Percentiles rank a stretch among this genome's conserved stretches.
phyloP scores from a whole-genome alignment of 2,113 vertebrate genomes.

The Oryzias javanicus region DNA sequence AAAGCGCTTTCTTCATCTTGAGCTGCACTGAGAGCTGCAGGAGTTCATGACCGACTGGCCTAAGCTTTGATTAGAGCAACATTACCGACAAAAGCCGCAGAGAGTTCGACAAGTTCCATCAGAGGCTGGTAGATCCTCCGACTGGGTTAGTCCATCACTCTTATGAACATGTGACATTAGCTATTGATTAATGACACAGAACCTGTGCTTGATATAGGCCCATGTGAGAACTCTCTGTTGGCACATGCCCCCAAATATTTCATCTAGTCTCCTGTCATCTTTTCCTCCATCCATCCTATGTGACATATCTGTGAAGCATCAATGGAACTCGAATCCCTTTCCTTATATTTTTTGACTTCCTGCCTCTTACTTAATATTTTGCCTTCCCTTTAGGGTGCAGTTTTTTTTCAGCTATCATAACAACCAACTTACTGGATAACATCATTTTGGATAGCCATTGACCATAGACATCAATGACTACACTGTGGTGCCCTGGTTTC shows the following conservation, averaged over 20 bases:
- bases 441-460: conserved; percentile 4
- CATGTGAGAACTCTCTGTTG: not conserved
- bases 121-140: not conserved
- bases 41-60: conserved; percentile 48
- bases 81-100: conserved; percentile 5
- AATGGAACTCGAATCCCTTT: conserved; percentile 6
- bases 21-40: conserved; percentile 25
- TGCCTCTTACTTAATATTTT: conserved; percentile 5
- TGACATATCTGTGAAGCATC: conserved; percentile 4
- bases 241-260: conserved; percentile 13
- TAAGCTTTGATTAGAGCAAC: conserved; percentile 18
- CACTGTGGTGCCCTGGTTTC: too few relatives aligned
- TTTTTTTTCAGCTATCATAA: not conserved
- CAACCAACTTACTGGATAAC: conserved; percentile 10
- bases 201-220: conserved; percentile 17
- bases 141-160: conserved; percentile 7
- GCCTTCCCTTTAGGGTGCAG: conserved; percentile 5
- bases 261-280: conserved; percentile 4
- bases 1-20: conserved; percentile 30
- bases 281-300: not conserved
- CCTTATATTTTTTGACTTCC: conserved; percentile 10
- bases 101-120: conserved; percentile 12
- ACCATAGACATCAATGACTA: not conserved
- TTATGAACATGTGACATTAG: conserved; percentile 15
- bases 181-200: conserved; percentile 22